Percentiles rank a stretch among this genome's conserved stretches.
phyloP scores from a whole-genome alignment of 2,113 vertebrate genomes.

The Scytalopus superciliaris region DNA sequence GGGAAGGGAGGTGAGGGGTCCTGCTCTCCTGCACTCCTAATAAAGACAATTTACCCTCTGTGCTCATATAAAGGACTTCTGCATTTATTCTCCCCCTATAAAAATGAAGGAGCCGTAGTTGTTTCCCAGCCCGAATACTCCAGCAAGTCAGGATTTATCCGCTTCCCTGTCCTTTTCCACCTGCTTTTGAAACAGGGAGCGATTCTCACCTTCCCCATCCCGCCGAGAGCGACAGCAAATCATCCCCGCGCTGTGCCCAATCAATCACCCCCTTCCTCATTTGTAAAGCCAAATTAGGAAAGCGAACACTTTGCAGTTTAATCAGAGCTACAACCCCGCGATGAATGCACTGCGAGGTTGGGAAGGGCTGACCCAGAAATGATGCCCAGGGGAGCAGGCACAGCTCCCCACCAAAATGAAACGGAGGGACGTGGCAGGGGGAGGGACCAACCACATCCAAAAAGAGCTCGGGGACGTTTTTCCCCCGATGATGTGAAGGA shows the following conservation, averaged over 20 bases:
- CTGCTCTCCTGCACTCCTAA: not conserved
- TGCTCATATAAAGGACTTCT: not conserved
- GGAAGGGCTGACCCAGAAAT: constrained; percentile 28
- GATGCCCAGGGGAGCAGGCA: not conserved
- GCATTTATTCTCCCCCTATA: not conserved
- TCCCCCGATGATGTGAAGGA: not conserved
- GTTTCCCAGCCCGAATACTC: not conserved
- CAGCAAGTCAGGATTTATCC: not conserved
- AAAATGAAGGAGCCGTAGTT: not conserved
- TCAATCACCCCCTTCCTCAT: not conserved
- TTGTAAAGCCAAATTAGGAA: not conserved
- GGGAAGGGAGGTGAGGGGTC: not conserved
- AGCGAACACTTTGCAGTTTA: not conserved
- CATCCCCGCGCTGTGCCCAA: accelerated
- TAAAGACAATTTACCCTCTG: not conserved
- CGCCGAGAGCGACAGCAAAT: not conserved
- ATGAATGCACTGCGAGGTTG: not conserved
- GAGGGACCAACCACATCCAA: not conserved
- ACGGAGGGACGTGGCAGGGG: accelerated
- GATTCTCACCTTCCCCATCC: accelerated
- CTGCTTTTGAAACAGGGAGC: not conserved
- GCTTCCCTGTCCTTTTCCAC: not conserved
- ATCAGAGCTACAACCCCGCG: not conserved
- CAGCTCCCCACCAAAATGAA: not conserved
- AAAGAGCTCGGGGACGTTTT: not conserved